Evolutionary conservation across 2,113 vertebrate genomes (phyloP).

Genomic region (Sapayoa aenigma): DNA sequence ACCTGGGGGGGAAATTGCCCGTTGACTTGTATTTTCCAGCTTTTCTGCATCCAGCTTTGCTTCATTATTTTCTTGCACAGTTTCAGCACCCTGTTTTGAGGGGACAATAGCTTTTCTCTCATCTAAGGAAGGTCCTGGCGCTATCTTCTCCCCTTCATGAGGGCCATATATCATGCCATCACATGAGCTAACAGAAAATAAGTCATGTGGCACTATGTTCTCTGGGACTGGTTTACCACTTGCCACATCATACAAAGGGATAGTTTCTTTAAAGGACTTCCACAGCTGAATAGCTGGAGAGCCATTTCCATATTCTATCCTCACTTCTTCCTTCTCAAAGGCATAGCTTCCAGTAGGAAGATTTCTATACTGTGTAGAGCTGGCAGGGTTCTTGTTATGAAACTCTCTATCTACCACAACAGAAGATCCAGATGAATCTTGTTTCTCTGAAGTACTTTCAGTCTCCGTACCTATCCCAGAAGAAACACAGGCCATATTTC

Average conservation of each 20-base stretch:
- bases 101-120: not conserved
- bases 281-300: conserved; percentile 62
- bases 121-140: conserved; percentile 26
- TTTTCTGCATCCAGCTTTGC: conserved; percentile 29
- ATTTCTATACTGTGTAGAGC: conserved; percentile 24
- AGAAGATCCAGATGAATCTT: conserved; percentile 32
- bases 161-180: conserved; percentile 48
- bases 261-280: conserved; percentile 71
- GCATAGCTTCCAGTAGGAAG: conserved; percentile 56
- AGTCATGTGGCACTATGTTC: not conserved
- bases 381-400: conserved; percentile 46
- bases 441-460: conserved; percentile 48
- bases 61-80: conserved; percentile 14
- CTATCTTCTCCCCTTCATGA: not conserved
- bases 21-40: not conserved
- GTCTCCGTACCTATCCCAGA: conserved; percentile 36
- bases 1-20: not conserved
- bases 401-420: conserved; percentile 48
- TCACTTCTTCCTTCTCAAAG: conserved; percentile 66
- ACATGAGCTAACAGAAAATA: conserved; percentile 52
- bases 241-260: conserved; percentile 52
- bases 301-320: conserved; percentile 55
- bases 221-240: conserved; percentile 48
- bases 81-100: conserved; percentile 4
- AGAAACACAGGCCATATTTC: conserved; percentile 29